phyloP scores from a whole-genome alignment of 2,797 vertebrate species.

The Sciaenops ocellatus region DNA sequence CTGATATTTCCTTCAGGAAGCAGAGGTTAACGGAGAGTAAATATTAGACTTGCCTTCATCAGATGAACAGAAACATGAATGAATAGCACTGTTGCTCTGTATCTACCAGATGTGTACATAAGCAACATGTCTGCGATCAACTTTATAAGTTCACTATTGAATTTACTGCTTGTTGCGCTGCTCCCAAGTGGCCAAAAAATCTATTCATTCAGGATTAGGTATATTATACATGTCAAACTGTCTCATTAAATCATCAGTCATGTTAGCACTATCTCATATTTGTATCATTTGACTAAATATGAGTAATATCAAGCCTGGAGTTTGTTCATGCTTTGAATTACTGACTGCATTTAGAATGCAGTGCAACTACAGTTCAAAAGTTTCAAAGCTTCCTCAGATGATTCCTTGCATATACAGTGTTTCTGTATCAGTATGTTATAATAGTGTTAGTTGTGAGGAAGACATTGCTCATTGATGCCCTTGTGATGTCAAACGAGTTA shows the following conservation, averaged over 20 bases:
- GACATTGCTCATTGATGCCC: conserved; percentile 3
- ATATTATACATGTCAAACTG: not conserved
- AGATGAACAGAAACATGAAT: not conserved
- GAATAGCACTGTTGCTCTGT: too few species aligned
- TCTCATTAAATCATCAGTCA: not conserved
- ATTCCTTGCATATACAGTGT: not conserved
- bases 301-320: too few species aligned
- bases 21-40: not conserved
- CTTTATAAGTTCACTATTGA: not conserved
- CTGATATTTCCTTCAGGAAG: not conserved
- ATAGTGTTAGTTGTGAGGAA: not conserved
- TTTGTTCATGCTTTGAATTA: too few species aligned
- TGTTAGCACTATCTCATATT: not conserved
- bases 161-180: not conserved
- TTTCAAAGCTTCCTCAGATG: not conserved
- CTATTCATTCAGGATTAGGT: not conserved
- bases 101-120: not conserved
- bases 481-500: not conserved
- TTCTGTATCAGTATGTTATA: not conserved
- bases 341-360: not conserved
- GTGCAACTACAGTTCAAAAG: not conserved
- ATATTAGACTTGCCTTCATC: not conserved
- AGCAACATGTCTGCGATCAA: not conserved
- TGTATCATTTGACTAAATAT: not conserved
- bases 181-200: not conserved